Conservation (phyloP, 2,888 invertebrate species). For the Bimastos eiseni region DNA sequence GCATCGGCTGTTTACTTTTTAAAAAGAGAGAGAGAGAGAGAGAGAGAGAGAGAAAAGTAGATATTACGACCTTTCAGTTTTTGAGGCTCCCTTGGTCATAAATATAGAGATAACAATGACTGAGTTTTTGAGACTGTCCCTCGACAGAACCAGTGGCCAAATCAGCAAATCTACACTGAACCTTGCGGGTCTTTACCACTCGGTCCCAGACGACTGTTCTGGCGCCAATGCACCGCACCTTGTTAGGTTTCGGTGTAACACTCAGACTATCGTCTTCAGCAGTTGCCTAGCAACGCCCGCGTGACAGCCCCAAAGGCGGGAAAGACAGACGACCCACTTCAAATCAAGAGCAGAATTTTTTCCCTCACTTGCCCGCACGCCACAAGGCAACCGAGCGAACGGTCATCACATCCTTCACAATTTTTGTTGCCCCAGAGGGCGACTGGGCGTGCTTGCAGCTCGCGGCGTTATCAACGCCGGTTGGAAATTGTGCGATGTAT, state of each 20-base stretch:
- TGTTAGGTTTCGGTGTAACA: background rate
- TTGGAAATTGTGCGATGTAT: background rate
- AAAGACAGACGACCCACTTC: constrained; percentile 13
- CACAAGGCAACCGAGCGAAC: background rate
- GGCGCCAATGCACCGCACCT: background rate
- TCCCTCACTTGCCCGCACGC: background rate
- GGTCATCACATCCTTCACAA: background rate
- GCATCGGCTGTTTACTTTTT: too few species aligned
- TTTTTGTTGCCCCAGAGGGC: background rate
- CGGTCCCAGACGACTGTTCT: background rate
- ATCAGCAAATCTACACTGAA: background rate
- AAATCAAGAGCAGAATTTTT: background rate
- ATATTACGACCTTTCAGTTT: too few species aligned
- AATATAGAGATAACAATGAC: too few species aligned
- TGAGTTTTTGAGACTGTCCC: background rate
- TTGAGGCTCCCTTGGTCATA: too few species aligned
- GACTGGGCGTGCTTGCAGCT: background rate
- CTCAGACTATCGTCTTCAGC: background rate
- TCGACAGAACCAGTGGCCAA: background rate
- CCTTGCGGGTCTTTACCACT: background rate
- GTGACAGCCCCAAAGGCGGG: background rate
- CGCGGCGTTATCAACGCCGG: background rate
- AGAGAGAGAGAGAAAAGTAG: too few species aligned
- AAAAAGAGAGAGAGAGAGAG: too few species aligned
- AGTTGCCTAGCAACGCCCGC: background rate